Base-by-base conservation (phyloP, 1,140 invertebrate genomes). In the Thaumatotibia leucotreta region DNA sequence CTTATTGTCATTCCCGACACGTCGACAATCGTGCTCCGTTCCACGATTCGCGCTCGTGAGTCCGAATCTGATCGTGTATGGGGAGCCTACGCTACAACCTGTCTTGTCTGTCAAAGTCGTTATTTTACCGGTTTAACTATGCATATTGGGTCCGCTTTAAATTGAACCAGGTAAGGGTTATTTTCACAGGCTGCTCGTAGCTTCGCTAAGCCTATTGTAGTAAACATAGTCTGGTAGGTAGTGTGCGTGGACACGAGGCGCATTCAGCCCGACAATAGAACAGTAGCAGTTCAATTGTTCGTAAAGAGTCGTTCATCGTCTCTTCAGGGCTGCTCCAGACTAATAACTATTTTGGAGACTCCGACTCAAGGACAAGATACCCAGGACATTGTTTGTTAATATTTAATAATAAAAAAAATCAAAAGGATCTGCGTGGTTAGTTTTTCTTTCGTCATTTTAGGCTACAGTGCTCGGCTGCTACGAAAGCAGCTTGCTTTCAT, bases 1-100 rank as follows among this genome's bases (percentile, higher is more conserved):
- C 62, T 61, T 49, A 68, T 72, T 72, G 70, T 72, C 65, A 72
- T 68, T 68, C 66, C 61, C 61, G 45, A 66, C 70, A 72, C 70
- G 70, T 66, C 14, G 70, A 68, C 29, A 50, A 64, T 72, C 70
- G 70, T 72, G 70, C 67, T 52, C 63, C 61, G 67, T 66, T 45
- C 66, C 70, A 67, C 66, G 67, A 72, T 67, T 65, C 64, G 32
- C 65, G 52, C 62, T 66, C 70, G 70, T 72, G 70, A 58, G 52
- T 58, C 52, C 52, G 52, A 58, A 58, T 58, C 52, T 31, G 52
- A 58, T 58, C 52, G 52, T 58, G 52, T 58, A 58, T 58, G 52
- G 52, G 52, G 52, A 58, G 52, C 52, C 52, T 58, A 58, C 24
- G 24, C 52, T 58, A 58, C 52, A 58, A 58, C 52, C 52, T 58